These are phyloP conservation scores for Carduelis carduelis DNA, from an alignment of 2,797 vertebrate species.

Conservation along the genomic window DNA sequence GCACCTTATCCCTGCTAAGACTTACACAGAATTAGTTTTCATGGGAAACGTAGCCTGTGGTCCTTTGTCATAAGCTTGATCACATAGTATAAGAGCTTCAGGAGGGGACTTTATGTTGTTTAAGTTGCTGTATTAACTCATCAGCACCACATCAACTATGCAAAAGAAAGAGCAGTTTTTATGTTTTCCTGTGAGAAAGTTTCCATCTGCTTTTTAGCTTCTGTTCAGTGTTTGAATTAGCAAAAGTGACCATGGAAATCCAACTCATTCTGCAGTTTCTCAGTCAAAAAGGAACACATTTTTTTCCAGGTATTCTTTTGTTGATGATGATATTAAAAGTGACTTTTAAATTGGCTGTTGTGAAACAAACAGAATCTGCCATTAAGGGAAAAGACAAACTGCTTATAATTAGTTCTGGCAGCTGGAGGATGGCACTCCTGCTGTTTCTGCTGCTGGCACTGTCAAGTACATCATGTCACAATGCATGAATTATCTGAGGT, in stretches of 20 bases:
- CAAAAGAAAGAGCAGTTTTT: not conserved
- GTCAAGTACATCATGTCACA: slow-evolving; percentile 56
- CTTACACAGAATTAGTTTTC: not conserved
- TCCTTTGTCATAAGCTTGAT: not conserved
- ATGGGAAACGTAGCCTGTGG: not conserved
- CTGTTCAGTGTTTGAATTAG: not conserved
- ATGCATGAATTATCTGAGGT: slow-evolving; percentile 54
- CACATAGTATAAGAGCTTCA: not conserved
- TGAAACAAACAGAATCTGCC: slow-evolving; percentile 39
- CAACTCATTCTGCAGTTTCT: not conserved
- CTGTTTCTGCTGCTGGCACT: slow-evolving; percentile 63
- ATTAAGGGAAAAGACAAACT: slow-evolving; percentile 52
- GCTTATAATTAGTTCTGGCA: slow-evolving; percentile 65
- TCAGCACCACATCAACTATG: not conserved
- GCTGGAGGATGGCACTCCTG: slow-evolving; percentile 63
- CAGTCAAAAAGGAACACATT: not conserved
- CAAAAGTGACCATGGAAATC: slow-evolving; percentile 10
- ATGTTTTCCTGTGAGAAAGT: slow-evolving; percentile 4
- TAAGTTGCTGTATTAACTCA: not conserved
- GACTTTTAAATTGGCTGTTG: slow-evolving; percentile 41
- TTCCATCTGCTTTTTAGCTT: slow-evolving; percentile 13
- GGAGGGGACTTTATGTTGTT: not conserved
- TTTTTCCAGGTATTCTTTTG: slow-evolving; percentile 34
- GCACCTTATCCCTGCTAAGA: not conserved
- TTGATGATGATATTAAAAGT: slow-evolving; percentile 50